Conservation (phyloP, 2,888 invertebrate genomes). For the Drepanosiphum platanoidis region DNA sequence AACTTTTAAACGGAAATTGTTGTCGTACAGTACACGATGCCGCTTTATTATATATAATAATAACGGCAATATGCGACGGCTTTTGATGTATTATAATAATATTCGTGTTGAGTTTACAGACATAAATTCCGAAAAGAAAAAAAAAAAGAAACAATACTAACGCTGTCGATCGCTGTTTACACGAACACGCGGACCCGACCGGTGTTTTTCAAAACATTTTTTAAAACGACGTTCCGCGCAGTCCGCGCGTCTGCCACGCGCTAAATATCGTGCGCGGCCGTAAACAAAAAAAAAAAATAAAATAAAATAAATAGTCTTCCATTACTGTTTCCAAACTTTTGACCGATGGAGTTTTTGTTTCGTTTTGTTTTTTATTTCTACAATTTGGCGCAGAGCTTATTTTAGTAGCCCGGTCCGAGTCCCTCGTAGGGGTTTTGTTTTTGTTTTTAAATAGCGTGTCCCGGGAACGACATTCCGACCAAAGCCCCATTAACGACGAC, state of each 20-base stretch:
- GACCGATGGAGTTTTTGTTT: background rate
- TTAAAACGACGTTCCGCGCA: background rate
- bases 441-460: too few species aligned
- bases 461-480: too few species aligned
- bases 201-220: too few species aligned
- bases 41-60: background rate
- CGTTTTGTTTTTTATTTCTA: too few species aligned
- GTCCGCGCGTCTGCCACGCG: background rate
- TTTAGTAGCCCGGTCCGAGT: too few species aligned
- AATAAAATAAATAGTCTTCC: background rate
- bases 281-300: too few species aligned
- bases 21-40: background rate
- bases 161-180: background rate
- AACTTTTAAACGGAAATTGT: constrained; percentile 12
- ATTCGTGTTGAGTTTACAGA: background rate
- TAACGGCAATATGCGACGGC: background rate
- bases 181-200: background rate
- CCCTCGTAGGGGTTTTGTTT: too few species aligned
- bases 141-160: background rate
- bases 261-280: background rate
- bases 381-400: too few species aligned
- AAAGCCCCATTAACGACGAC: too few species aligned
- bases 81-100: background rate
- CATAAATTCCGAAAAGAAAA: background rate
- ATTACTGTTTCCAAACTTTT: background rate